phyloP scores from a whole-genome alignment of 2,797 vertebrate genomes.

The Saguinus oedipus region DNA sequence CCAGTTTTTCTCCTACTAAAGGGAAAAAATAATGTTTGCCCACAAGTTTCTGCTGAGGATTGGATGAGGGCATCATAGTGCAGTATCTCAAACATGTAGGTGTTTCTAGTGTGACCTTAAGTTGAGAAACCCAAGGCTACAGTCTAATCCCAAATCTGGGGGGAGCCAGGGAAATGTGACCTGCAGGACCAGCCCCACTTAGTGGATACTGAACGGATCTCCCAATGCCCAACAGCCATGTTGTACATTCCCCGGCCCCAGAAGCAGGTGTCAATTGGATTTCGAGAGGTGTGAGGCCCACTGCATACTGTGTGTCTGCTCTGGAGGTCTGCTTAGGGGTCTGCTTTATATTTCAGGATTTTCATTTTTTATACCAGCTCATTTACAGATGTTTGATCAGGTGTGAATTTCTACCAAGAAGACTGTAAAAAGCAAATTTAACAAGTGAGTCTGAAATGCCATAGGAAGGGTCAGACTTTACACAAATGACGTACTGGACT shows the following conservation, averaged over 20 bases:
- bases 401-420: constrained; percentile 75
- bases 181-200: background rate
- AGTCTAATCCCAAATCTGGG: background rate
- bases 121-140: background rate
- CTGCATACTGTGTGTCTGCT: background rate
- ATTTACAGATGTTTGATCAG: constrained; percentile 78
- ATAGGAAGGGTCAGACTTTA: constrained; percentile 60
- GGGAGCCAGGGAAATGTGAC: background rate
- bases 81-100: background rate
- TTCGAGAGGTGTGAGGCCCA: background rate
- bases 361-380: constrained; percentile 54
- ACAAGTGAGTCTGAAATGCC: constrained; percentile 67
- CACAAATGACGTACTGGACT: constrained; percentile 54
- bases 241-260: background rate
- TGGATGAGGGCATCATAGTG: background rate
- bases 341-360: constrained; percentile 43
- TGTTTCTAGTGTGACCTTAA: background rate
- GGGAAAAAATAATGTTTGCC: background rate
- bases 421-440: constrained; percentile 66
- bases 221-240: background rate
- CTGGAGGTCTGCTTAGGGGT: constrained; percentile 29
- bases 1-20: background rate
- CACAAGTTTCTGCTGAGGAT: background rate
- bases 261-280: background rate
- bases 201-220: background rate